These are phyloP conservation scores for Gambusia holbrooki DNA, from an alignment of 2,113 vertebrate genomes.

Conservation along the genomic window DNA sequence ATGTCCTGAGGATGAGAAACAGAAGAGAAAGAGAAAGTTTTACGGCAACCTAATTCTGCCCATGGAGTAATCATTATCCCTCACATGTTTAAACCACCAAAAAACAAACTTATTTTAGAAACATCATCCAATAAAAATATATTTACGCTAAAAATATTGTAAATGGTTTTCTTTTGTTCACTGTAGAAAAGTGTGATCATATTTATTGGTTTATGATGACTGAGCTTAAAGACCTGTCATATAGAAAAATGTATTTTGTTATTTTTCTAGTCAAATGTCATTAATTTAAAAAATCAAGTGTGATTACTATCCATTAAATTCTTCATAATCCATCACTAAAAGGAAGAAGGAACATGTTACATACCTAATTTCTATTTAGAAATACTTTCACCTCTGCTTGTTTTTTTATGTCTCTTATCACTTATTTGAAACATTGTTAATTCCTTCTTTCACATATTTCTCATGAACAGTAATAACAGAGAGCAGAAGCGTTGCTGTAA, in stretches of 20 bases:
- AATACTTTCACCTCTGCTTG: neutral
- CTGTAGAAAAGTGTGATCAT: neutral
- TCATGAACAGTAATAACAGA: too few species aligned
- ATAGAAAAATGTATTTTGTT: too few species aligned
- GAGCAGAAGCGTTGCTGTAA: neutral
- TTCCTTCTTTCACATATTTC: too few species aligned
- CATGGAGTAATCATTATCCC: neutral
- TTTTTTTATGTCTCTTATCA: neutral
- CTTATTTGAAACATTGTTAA: neutral
- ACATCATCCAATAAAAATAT: neutral
- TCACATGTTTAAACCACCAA: neutral
- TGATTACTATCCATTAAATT: neutral
- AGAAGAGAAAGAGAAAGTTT: slow-evolving; percentile 64
- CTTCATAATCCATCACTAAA: too few species aligned
- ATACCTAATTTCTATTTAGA: neutral
- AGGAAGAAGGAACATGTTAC: neutral
- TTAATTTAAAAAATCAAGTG: neutral
- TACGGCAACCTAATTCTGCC: neutral
- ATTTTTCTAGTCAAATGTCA: neutral
- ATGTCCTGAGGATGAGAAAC: slow-evolving; percentile 75
- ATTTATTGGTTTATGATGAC: neutral
- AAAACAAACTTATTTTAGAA: neutral
- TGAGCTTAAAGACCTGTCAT: neutral
- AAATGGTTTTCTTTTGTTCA: neutral
- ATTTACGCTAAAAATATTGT: neutral